phyloP scores from a whole-genome alignment of 2,113 vertebrate genomes.

The Rhinichthys klamathensis region DNA sequence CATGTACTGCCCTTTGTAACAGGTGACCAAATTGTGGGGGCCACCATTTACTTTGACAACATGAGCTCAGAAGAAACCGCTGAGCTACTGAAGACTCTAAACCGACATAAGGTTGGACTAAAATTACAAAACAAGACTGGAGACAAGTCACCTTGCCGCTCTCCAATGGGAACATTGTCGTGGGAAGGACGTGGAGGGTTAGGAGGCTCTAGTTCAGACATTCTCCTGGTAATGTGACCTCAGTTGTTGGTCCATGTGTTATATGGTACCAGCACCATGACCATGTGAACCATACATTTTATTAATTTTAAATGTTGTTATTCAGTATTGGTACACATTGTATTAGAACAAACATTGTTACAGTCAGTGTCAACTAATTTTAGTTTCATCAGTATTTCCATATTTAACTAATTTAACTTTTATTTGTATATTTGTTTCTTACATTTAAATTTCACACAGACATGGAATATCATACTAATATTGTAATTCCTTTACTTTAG shows the following conservation, averaged over 20 bases:
- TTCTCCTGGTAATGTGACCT: constrained; percentile 82
- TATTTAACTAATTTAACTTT: background rate
- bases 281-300: background rate
- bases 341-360: constrained; percentile 5
- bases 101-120: constrained; percentile 88
- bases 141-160: constrained; percentile 82
- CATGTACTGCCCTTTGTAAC: background rate
- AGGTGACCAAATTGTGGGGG: constrained; percentile 95
- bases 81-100: constrained; percentile 86
- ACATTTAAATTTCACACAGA: background rate
- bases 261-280: background rate
- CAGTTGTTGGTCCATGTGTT: background rate
- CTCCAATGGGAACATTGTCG: constrained; percentile 77
- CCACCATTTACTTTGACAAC: constrained; percentile 95
- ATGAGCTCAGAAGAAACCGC: constrained; percentile 88
- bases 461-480: background rate
- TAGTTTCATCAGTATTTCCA: background rate
- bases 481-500: constrained; percentile 66
- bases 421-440: background rate
- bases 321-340: background rate
- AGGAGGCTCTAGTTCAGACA: constrained; percentile 79
- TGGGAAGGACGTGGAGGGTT: constrained; percentile 74
- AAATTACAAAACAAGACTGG: constrained; percentile 87
- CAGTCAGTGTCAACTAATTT: background rate
- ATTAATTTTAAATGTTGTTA: background rate